Evolutionary conservation across 2,888 invertebrate species (phyloP), one percentile per base, ranked within the genome.

Genomic region (Neoscelio sp.): DNA sequence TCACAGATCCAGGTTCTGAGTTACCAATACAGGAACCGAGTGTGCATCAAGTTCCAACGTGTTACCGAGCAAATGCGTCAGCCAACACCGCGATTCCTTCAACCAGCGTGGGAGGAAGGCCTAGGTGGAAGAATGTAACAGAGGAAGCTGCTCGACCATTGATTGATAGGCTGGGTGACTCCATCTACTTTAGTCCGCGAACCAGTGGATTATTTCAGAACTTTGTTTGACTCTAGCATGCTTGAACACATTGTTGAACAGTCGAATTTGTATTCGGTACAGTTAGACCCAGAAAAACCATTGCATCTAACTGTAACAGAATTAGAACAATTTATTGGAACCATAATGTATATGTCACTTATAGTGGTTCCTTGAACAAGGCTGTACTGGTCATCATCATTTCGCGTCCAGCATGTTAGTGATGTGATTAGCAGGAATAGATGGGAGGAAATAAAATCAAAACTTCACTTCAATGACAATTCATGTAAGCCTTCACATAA

Each of bases 251-350:
- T 60, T 30, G 58, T 60, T 30, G 58, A 60, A 30, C 58, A 60
- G 17, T 30, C 44, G 18, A 60, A 60, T 44, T 6, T 62, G 15
- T 62, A 46, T 62, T 20, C 46, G 15, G 46, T 62, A 20, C 42
- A 54, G 54, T 35, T 2, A 8, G 12, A 67, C 17, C 67, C 30
- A 30, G 54, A 54, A 33, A 7, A 7, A 33, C 54, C 4, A 7
- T 33, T 67, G 28, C 23, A 67, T 54, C 54, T 67, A 54, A 54
- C 67, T 33, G 44, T 42, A 20, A 54, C 54, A 44, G 54, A 67
- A 13, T 44, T 54, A 7, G 30, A 67, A 67, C 54, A 67, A 35
- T 67, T 67, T 26, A 67, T 67, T 67, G 54, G 67, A 7, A 67
- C 54, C 13, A 26, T 44, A 18, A 56, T 67, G 67, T 12, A n/a